Evolutionary conservation across 2,797 vertebrate species (phyloP).

Genomic region (Echeneis naucrates): DNA sequence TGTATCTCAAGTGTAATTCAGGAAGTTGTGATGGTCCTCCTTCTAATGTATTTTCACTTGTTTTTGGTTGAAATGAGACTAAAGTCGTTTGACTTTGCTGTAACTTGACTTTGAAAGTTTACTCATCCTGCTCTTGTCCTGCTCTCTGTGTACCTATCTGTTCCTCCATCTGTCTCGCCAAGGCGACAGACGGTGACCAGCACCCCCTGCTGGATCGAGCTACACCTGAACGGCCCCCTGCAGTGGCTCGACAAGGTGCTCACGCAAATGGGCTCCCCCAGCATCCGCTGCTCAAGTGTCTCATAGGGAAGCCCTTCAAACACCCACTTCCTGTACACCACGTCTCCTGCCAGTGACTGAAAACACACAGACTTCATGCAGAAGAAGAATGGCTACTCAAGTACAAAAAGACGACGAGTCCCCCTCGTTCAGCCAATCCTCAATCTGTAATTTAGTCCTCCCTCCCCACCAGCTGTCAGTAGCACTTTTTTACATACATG

Average conservation of each 20-base stretch:
- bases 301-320: slow-evolving; percentile 78
- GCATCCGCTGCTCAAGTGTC: slow-evolving; percentile 96
- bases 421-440: slow-evolving; percentile 43
- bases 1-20: neutral
- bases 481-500: slow-evolving; percentile 80
- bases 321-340: slow-evolving; percentile 34
- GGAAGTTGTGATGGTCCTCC: neutral
- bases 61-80: neutral
- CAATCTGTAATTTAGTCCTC: slow-evolving; percentile 47
- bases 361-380: slow-evolving; percentile 54
- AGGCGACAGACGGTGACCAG: slow-evolving; percentile 99
- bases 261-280: slow-evolving; percentile 98
- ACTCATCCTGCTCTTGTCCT: slow-evolving; percentile 6
- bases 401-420: slow-evolving; percentile 31
- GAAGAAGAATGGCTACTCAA: slow-evolving; percentile 38
- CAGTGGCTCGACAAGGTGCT: slow-evolving; percentile 99
- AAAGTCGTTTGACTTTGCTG: slow-evolving; percentile 21
- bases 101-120: slow-evolving; percentile 23
- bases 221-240: slow-evolving; percentile 96
- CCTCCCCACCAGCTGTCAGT: slow-evolving; percentile 67
- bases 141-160: slow-evolving; percentile 28
- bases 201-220: slow-evolving; percentile 99
- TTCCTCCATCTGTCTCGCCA: slow-evolving; percentile 32
- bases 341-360: slow-evolving; percentile 51
- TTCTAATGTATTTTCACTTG: neutral